These are phyloP conservation scores for Acronicta psi DNA, from an alignment of 2,888 invertebrate genomes.

Conservation along the genomic window DNA sequence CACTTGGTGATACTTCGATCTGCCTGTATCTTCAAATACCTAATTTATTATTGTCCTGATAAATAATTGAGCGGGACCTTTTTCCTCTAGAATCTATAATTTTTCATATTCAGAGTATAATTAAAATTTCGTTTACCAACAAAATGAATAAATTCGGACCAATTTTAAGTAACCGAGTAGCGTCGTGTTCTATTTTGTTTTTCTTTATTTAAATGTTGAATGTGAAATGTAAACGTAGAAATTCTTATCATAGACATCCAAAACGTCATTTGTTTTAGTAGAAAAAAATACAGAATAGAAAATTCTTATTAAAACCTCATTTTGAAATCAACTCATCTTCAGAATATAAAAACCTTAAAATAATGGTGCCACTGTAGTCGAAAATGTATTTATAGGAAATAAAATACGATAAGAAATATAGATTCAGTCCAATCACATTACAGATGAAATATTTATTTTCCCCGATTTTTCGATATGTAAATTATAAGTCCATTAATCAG, in stretches of 20 bases:
- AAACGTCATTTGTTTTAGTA: slow-evolving; percentile 16
- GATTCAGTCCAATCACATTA: slow-evolving; percentile 23
- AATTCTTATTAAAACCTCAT: slow-evolving; percentile 36
- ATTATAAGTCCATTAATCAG: slow-evolving; percentile 37
- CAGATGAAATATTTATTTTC: slow-evolving; percentile 20
- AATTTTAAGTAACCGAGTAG: slow-evolving; percentile 85
- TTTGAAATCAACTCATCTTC: slow-evolving; percentile 24
- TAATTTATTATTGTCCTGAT: slow-evolving; percentile 28
- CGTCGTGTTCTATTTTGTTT: slow-evolving; percentile 59
- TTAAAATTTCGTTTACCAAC: slow-evolving; percentile 50
- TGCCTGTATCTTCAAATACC: slow-evolving; percentile 25
- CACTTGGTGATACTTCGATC: slow-evolving; percentile 39
- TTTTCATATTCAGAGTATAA: slow-evolving; percentile 42
- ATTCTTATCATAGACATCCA: slow-evolving; percentile 38
- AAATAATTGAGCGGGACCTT: slow-evolving; percentile 31
- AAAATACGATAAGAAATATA: slow-evolving; percentile 24
- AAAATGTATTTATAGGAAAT: slow-evolving; percentile 12
- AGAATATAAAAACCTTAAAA: slow-evolving; percentile 24
- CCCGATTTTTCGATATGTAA: slow-evolving; percentile 24
- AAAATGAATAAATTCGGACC: slow-evolving; percentile 81
- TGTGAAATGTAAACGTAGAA: slow-evolving; percentile 62
- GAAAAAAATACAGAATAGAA: slow-evolving; percentile 13
- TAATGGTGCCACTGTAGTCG: slow-evolving; percentile 49
- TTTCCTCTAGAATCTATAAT: slow-evolving; percentile 34
- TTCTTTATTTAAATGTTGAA: slow-evolving; percentile 62